phyloP scores from a whole-genome alignment of 2,797 vertebrate species.

The Argya squamiceps region DNA sequence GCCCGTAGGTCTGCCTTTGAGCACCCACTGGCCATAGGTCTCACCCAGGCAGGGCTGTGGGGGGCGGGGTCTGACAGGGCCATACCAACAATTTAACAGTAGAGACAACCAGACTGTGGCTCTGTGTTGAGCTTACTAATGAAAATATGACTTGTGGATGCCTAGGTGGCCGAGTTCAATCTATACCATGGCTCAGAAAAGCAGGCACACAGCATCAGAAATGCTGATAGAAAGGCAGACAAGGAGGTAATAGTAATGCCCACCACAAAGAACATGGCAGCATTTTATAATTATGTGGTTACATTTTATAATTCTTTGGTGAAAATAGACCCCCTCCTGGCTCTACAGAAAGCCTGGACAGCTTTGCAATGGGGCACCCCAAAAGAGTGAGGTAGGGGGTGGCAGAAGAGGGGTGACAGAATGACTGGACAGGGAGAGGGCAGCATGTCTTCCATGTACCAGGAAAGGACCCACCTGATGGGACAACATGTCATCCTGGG shows the following conservation, averaged over 20 bases:
- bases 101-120: accelerated
- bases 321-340: background rate
- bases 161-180: background rate
- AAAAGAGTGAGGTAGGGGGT: background rate
- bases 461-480: background rate
- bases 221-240: background rate
- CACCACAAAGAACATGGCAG: background rate
- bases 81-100: background rate
- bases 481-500: background rate
- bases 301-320: background rate
- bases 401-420: background rate
- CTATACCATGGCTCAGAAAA: accelerated
- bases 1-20: background rate
- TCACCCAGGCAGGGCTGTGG: accelerated
- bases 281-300: background rate
- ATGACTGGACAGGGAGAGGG: background rate
- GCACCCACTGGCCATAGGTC: background rate
- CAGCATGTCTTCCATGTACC: accelerated
- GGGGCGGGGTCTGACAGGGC: background rate
- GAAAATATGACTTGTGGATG: background rate
- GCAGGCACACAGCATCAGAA: background rate
- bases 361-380: background rate
- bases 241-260: background rate
- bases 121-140: background rate
- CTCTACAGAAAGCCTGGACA: background rate